phyloP scores from a whole-genome alignment of 1,140 invertebrate species.

The Tribolium castaneum region DNA sequence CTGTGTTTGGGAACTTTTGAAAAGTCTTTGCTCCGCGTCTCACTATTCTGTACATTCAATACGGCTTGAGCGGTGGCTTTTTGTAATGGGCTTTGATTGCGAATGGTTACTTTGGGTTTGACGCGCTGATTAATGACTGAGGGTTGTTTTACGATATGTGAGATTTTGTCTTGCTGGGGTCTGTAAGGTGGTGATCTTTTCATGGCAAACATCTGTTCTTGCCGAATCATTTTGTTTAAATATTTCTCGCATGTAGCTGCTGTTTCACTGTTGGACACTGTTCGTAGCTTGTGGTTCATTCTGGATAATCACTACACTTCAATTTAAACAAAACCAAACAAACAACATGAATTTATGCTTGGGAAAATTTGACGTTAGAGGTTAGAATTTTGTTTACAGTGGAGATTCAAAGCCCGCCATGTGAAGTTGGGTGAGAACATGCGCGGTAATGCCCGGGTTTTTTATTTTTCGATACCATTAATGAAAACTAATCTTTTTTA shows the following conservation, averaged over 20 bases:
- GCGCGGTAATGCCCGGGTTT: background rate
- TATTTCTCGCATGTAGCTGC: conserved; percentile 35
- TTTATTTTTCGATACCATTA: background rate
- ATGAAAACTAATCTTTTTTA: too few relatives aligned
- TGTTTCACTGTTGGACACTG: conserved; percentile 7
- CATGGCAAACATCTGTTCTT: background rate
- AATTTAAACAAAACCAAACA: conserved; percentile 44
- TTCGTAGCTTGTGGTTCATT: conserved; percentile 39
- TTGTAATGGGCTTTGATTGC: background rate
- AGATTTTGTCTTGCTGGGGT: background rate
- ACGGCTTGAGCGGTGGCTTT: background rate
- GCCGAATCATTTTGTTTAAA: background rate
- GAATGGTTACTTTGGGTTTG: background rate
- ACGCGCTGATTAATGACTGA: background rate
- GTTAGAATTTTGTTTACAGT: conserved; percentile 44
- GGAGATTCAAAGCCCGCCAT: conserved; percentile 42
- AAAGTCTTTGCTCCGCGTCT: background rate
- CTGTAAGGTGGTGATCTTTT: background rate
- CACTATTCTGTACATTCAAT: background rate
- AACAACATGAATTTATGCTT: background rate
- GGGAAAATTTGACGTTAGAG: conserved; percentile 37
- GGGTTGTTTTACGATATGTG: background rate
- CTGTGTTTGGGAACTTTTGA: conserved; percentile 51
- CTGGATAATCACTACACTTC: conserved; percentile 28
- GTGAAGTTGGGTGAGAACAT: background rate